Conservation (phyloP, 2,888 invertebrate species). For the Hartigia nigra region DNA sequence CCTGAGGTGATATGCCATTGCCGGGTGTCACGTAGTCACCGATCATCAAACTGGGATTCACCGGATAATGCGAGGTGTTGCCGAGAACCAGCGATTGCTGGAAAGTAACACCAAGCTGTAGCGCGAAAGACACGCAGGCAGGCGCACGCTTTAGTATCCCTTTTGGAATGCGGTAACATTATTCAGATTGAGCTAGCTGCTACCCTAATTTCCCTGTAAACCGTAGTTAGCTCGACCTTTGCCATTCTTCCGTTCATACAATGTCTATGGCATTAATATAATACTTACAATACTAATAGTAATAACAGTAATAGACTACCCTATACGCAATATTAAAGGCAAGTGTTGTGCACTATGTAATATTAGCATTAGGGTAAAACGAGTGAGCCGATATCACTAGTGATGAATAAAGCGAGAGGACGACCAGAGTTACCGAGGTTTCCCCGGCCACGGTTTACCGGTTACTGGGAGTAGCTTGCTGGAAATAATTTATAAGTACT, state of each 20-base stretch:
- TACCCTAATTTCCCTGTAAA: constrained; percentile 12
- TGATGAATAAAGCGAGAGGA: background rate
- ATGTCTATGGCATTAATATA: background rate
- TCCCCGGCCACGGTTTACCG: background rate
- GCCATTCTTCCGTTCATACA: background rate
- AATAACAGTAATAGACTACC: background rate
- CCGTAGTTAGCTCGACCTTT: background rate
- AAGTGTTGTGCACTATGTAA: background rate
- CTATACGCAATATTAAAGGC: background rate
- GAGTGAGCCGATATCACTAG: background rate
- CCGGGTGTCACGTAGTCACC: constrained; percentile 78
- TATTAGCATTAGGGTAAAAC: background rate
- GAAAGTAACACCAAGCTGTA: constrained; percentile 66
- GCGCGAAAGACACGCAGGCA: constrained; percentile 57
- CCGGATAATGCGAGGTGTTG: constrained; percentile 73
- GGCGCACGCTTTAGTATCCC: constrained; percentile 57
- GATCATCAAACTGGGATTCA: constrained; percentile 80
- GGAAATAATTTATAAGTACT: constrained; percentile 42
- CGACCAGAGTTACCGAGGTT: background rate
- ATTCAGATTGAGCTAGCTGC: constrained; percentile 31
- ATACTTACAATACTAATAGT: background rate
- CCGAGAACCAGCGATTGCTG: constrained; percentile 71
- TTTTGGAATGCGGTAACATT: constrained; percentile 16
- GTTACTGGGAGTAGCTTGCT: constrained; percentile 37
- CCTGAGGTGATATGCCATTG: constrained; percentile 65